Conservation (phyloP, 1,140 invertebrate species). For the Eupristina koningsbergeri region DNA sequence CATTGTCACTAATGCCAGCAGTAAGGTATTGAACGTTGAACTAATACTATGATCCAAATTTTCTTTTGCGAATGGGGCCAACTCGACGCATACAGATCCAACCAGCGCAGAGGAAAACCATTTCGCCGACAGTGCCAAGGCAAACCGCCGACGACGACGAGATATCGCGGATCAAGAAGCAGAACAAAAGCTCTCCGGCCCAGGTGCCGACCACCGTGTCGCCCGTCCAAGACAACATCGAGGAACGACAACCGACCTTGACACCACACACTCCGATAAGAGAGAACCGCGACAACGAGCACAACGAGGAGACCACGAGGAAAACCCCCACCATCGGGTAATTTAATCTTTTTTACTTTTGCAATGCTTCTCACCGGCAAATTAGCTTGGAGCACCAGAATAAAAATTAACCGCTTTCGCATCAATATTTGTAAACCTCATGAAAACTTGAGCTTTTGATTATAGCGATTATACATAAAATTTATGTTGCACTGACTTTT, state of each 20-base stretch:
- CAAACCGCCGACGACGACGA: slow-evolving; percentile 92
- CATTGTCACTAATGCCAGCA: neutral
- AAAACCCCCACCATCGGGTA: slow-evolving; percentile 66
- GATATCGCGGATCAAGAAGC: slow-evolving; percentile 89
- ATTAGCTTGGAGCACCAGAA: too few relatives aligned
- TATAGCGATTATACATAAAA: too few relatives aligned
- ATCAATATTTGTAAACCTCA: too few relatives aligned
- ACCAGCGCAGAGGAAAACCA: slow-evolving; percentile 69
- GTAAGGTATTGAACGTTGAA: neutral
- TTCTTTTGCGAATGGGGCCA: slow-evolving; percentile 11
- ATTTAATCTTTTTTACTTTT: neutral
- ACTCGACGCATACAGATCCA: slow-evolving; percentile 44
- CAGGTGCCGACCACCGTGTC: slow-evolving; percentile 56
- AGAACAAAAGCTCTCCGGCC: slow-evolving; percentile 82
- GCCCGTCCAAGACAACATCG: slow-evolving; percentile 52
- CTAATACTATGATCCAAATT: slow-evolving; percentile 17
- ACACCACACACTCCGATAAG: slow-evolving; percentile 55
- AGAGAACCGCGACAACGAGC: slow-evolving; percentile 63
- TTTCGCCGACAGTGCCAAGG: slow-evolving; percentile 61
- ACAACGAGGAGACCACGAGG: slow-evolving; percentile 63
- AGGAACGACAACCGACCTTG: slow-evolving; percentile 71
- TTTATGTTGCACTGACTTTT: too few relatives aligned
- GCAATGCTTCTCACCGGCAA: neutral
- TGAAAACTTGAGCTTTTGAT: too few relatives aligned
- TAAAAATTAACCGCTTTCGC: too few relatives aligned